Evolutionary conservation across 2,888 invertebrate species (phyloP), one percentile per base, ranked within the genome.

Genomic region (Ochropleura leucogaster): DNA sequence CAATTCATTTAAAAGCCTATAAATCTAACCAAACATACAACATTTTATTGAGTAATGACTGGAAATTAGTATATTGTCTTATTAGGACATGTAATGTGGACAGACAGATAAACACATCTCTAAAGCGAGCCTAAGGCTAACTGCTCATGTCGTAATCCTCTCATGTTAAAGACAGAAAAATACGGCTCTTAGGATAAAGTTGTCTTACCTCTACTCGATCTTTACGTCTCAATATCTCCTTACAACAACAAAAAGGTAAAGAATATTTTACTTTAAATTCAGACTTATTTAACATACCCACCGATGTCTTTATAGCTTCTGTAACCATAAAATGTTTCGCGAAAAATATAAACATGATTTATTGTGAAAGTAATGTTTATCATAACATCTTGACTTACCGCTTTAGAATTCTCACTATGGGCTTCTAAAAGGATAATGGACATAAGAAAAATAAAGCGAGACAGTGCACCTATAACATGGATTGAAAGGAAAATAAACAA

Each of bases 401-500:
- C 80, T 87, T 86, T 86, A 83, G 73, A 82, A 73, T 76, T 67
- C 75, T 71, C 53, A 42, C 57, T 42, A 49, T 62, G 18, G 49
- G 40, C 64, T 64, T 78, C 40, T 16, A 53, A 77, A 66, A 67
- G 20, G 49, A 69, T 51, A 67, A 71, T n/a, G 57, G 47, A 47
- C 46, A 55, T 57, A 72, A 51, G 55, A 67, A 74, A 64, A 68
- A 69, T 49, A 70, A 64, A 40, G 53, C 44, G 44, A 59, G 53
- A 76, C 63, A 70, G 59, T 63, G 53, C 42, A 73, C 85, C 88
- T 83, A 88, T 90, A 90, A 90, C 85, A 86, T 87, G 89, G 88
- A 91, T 92, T 91, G 88, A 90, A 93, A 93, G 90, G 88, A 93
- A 94, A 94, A 93, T 92, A 94, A 93, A 94, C 92, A 94, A 93